Percentiles rank a stretch among this genome's conserved stretches.
phyloP scores from a whole-genome alignment of 2,113 vertebrate genomes.

The Toxotes chatareus region DNA sequence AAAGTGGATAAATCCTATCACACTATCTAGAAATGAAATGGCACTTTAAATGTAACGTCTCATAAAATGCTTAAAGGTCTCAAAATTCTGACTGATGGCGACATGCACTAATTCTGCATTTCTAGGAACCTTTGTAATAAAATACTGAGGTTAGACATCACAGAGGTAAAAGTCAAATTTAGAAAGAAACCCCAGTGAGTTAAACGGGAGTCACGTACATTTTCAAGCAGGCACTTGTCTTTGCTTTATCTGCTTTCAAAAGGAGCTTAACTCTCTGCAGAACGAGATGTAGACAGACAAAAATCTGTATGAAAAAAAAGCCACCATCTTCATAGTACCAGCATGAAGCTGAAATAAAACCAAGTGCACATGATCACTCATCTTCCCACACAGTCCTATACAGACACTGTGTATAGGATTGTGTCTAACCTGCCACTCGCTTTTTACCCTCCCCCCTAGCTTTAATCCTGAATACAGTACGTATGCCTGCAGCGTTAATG shows the following conservation, averaged over 20 bases:
- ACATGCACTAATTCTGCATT: not conserved
- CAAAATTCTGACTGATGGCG: not conserved
- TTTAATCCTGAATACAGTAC: conserved; percentile 64
- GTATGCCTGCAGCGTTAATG: conserved; percentile 64
- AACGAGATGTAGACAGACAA: conserved; percentile 34
- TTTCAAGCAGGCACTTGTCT: conserved; percentile 44
- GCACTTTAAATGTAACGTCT: not conserved
- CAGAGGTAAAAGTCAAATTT: conserved; percentile 7
- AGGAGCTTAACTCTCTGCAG: conserved; percentile 51
- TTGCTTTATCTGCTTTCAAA: conserved; percentile 46
- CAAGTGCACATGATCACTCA: conserved; percentile 29
- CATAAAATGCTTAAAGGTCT: not conserved
- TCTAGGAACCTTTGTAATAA: not conserved
- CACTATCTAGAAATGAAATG: not conserved
- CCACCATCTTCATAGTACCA: conserved; percentile 3
- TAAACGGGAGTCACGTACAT: conserved; percentile 18
- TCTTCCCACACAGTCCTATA: conserved; percentile 43
- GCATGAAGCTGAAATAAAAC: conserved; percentile 37
- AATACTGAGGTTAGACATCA: not conserved
- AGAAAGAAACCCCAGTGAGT: conserved; percentile 11
- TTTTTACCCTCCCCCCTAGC: conserved; percentile 17
- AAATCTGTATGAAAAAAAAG: conserved; percentile 29
- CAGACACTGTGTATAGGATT: conserved; percentile 15
- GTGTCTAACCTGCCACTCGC: conserved; percentile 26
- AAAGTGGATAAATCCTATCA: not conserved